Base-by-base conservation (phyloP, 1,140 invertebrate species). In the Drosophila orosa region DNA sequence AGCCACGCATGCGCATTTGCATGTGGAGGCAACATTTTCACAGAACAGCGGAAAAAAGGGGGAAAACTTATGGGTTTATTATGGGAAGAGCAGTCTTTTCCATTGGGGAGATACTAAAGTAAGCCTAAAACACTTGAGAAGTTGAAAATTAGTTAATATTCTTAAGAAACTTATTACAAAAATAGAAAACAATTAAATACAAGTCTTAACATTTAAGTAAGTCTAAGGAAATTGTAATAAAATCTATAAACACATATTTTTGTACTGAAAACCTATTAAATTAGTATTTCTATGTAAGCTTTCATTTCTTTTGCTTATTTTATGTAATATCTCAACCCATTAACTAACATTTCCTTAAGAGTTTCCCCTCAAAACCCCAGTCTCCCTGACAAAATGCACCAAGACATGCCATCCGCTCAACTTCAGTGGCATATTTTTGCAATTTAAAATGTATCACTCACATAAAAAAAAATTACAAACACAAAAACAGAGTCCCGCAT, bases 1-100 rank as follows among this genome's bases (percentile, higher is more conserved):
- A 37, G 59, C 57, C 66, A 72, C 78, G 79, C 83, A 86, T 76
- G 83, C 82, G 73, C 61, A 75, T 80, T 87, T 83, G 83, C 84
- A 89, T 90, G 72, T 73, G 68, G 58, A 39, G 27, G 33, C 45
- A 60, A 75, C 80, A 81, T 78, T 84, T 78, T 77, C 60, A 60
- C 47, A 54, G 55, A 31, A 47, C 62, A 59, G 35, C 25, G 35
- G 31, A 27, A 29, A 29, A 42, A 62, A 39, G 29, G n/a, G 17
- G 27, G 13, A 17, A 59, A 60, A 31, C 5, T 17, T 13, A 17
- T 13, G 19, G 50, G 19, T n/a, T 54, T 54, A 33, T 33, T 15
- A 17, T 8, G 33, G 3, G 0, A 24, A 29, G 1, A 58, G 5
- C 1, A 8, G 8, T 17, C 6, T 17, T 25, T 31, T 24, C 1